Percentiles rank a stretch among this genome's conserved stretches.
phyloP scores from a whole-genome alignment of 1,140 invertebrate species.

The Aphidius ervi region DNA sequence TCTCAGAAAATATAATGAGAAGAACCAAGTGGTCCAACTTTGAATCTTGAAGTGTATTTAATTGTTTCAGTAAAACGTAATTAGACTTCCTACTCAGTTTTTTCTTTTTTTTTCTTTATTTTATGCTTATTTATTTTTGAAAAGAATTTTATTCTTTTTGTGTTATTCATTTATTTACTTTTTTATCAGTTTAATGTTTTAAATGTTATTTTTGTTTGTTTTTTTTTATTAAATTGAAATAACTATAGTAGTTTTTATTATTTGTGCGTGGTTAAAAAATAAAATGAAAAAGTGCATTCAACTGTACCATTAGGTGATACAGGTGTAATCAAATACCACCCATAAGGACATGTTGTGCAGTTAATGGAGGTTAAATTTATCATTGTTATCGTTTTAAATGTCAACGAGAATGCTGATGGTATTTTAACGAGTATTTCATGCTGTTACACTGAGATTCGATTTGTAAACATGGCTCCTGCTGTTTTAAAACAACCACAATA shows the following conservation, averaged over 20 bases:
- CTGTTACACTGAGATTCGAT: too few species aligned
- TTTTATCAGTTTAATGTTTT: too few species aligned
- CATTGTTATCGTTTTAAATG: constrained; percentile 14
- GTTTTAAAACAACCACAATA: neutral
- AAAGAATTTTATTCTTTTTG: constrained; percentile 26
- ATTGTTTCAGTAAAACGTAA: constrained; percentile 33
- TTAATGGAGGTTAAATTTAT: constrained; percentile 18
- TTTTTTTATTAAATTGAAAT: too few species aligned
- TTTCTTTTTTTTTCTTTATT: constrained; percentile 20
- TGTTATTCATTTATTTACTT: too few species aligned
- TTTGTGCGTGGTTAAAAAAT: neutral
- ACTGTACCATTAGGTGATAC: neutral
- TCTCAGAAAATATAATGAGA: constrained; percentile 30
- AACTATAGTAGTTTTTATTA: too few species aligned
- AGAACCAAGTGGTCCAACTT: constrained; percentile 6
- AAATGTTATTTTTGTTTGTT: too few species aligned
- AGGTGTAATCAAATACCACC: constrained; percentile 5
- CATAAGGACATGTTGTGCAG: constrained; percentile 15
- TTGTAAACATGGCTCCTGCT: constrained; percentile 1
- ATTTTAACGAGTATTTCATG: constrained; percentile 9
- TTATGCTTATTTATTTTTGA: constrained; percentile 52
- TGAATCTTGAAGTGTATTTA: constrained; percentile 50
- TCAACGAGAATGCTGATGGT: constrained; percentile 11
- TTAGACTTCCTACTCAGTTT: constrained; percentile 33
- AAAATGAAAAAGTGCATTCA: constrained; percentile 8